phyloP scores from a whole-genome alignment of 2,113 vertebrate species.

The Charina bottae region DNA sequence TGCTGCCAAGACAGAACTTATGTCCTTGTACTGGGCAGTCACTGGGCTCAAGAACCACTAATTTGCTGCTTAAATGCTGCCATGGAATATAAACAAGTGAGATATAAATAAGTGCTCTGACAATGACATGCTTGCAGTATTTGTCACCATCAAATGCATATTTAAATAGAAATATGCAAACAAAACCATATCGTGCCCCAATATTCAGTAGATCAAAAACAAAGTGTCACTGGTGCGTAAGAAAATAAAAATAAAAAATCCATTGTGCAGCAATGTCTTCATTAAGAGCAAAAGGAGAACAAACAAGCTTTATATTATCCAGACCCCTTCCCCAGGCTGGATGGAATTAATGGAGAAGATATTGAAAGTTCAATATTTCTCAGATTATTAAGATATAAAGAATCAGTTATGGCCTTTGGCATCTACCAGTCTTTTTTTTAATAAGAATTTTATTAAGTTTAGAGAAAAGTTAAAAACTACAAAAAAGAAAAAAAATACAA shows the following conservation, averaged over 20 bases:
- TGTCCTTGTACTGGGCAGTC: not conserved
- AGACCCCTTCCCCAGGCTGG: too few species aligned
- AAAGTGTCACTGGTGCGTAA: too few species aligned
- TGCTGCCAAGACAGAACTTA: not conserved
- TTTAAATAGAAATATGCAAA: not conserved
- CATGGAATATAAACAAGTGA: not conserved
- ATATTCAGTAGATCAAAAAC: not conserved
- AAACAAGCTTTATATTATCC: too few species aligned
- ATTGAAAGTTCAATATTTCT: too few species aligned
- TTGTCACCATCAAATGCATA: not conserved
- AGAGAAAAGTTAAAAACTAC: too few species aligned
- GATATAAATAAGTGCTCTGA: not conserved
- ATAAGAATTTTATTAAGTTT: too few species aligned
- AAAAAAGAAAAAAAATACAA: too few species aligned
- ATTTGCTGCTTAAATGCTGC: not conserved
- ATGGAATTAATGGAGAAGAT: too few species aligned
- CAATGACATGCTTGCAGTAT: not conserved
- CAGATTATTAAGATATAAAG: not conserved
- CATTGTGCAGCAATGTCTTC: too few species aligned
- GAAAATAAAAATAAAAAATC: too few species aligned
- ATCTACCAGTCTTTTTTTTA: not conserved
- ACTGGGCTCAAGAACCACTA: not conserved
- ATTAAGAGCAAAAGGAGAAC: too few species aligned
- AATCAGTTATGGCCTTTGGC: not conserved
- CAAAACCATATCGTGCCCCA: not conserved